A percentile compares a stretch with the other conserved stretches of the same genome.
These are phyloP conservation scores for Dryoscopus gambensis DNA, from an alignment of 2,113 vertebrate genomes.

Conservation along the genomic window DNA sequence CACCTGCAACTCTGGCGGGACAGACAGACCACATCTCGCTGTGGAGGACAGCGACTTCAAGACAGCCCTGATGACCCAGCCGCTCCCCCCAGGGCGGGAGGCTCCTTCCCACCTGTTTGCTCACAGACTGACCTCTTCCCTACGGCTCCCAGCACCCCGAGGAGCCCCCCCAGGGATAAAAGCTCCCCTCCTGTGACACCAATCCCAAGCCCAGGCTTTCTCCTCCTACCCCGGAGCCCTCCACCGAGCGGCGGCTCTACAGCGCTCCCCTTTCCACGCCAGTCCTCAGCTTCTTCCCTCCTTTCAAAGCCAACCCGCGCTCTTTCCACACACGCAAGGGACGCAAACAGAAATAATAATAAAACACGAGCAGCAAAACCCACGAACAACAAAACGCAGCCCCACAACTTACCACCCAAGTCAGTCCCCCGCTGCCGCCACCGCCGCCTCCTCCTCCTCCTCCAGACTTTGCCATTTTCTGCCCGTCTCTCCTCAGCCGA, in stretches of 20 bases:
- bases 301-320: neutral
- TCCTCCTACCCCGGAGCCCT: neutral
- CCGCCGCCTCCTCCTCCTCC: conserved; percentile 68
- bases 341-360: neutral
- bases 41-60: neutral
- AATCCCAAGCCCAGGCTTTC: neutral
- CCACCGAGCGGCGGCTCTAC: neutral
- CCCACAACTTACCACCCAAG: conserved; percentile 81
- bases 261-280: neutral
- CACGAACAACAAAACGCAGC: neutral
- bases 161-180: neutral
- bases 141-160: neutral
- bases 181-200: neutral
- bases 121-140: neutral
- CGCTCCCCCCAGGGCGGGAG: no score
- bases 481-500: conserved; percentile 38
- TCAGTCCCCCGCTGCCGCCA: conserved; percentile 76
- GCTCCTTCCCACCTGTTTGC: neutral
- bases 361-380: neutral
- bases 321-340: neutral
- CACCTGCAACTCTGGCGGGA: neutral
- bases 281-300: neutral
- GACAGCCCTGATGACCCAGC: neutral
- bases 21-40: neutral
- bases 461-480: conserved; percentile 87